Evolutionary conservation across 2,797 vertebrate species (phyloP).

Genomic region (Diplodus puntazzo): DNA sequence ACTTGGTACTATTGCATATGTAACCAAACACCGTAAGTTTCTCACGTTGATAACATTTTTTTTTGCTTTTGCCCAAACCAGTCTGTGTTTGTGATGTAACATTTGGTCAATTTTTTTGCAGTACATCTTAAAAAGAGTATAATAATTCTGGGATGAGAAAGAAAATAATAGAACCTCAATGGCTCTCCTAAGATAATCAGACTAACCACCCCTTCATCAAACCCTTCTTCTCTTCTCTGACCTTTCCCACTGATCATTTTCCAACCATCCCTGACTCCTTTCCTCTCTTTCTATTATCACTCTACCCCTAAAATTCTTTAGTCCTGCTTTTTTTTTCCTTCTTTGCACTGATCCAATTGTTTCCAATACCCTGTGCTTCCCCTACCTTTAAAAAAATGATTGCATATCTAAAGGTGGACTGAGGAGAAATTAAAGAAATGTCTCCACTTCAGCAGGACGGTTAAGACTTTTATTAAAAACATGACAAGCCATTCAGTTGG

Average conservation of each 20-base stretch:
- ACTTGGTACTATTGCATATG: too few relatives aligned
- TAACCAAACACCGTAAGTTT: too few relatives aligned
- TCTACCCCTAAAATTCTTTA: neutral
- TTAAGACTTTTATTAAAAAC: constrained; percentile 79
- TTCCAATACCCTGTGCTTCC: constrained; percentile 2
- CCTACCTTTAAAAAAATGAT: neutral
- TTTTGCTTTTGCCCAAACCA: too few relatives aligned
- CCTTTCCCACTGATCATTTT: neutral
- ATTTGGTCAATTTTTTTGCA: neutral
- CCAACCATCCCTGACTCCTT: neutral
- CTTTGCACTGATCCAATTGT: constrained; percentile 19
- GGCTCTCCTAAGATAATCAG: too few relatives aligned
- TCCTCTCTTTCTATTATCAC: neutral
- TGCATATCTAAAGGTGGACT: constrained; percentile 5
- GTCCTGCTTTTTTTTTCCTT: constrained; percentile 4
- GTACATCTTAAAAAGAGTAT: neutral
- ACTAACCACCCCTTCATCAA: neutral
- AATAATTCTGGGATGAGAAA: neutral
- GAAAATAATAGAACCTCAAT: too few relatives aligned
- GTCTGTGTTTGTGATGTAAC: neutral
- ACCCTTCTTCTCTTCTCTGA: neutral
- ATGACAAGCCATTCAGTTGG: constrained; percentile 81
- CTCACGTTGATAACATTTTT: too few relatives aligned
- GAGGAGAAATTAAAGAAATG: constrained; percentile 38
- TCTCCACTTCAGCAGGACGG: constrained; percentile 49